Percentiles rank a stretch among this genome's conserved stretches.
These are phyloP conservation scores for Thunnus albacares DNA, from an alignment of 2,797 vertebrate species.

Conservation along the genomic window DNA sequence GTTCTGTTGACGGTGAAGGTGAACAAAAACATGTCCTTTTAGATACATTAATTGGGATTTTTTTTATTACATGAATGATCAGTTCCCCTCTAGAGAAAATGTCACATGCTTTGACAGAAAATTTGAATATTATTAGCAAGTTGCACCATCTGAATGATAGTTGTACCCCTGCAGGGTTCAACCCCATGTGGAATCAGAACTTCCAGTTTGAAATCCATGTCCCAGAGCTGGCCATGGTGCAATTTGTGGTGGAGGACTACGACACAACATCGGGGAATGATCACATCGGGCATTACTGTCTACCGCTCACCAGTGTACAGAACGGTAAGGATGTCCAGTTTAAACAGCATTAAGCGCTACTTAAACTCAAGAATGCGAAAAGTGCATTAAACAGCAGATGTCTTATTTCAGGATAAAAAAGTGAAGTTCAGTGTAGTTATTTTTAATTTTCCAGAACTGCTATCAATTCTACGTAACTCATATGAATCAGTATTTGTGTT, in stretches of 20 bases:
- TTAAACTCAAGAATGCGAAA: background rate
- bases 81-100: background rate
- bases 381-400: background rate
- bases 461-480: background rate
- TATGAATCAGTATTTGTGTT: background rate
- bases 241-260: conserved; percentile 94
- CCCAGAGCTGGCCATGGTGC: conserved; percentile 90
- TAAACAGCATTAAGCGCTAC: background rate
- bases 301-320: conserved; percentile 92
- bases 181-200: conserved; percentile 91
- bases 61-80: background rate
- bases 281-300: conserved; percentile 91
- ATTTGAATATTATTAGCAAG: no score
- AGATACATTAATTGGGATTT: background rate
- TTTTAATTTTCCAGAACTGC: background rate
- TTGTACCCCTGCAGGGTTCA: conserved; percentile 87
- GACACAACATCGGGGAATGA: conserved; percentile 91
- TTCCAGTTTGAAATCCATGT: conserved; percentile 89
- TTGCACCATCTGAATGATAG: background rate
- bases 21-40: no score
- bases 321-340: conserved; percentile 84
- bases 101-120: background rate
- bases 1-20: no score
- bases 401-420: background rate
- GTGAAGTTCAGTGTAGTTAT: background rate